Evolutionary conservation across 2,888 invertebrate species (phyloP).

Genomic region (Onthophagus sagittarius): DNA sequence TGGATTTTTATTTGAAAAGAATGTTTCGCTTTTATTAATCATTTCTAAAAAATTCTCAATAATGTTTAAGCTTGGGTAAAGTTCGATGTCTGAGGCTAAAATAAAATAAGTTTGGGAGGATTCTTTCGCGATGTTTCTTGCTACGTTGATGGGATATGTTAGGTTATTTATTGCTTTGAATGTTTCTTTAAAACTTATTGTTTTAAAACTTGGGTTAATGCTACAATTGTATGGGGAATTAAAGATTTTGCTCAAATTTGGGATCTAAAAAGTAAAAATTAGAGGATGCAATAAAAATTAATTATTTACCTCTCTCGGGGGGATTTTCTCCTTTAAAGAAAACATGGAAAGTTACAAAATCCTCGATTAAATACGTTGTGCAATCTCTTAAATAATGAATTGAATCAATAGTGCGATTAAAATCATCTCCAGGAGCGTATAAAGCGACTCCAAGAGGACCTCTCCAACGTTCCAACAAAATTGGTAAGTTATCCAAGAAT

Average conservation of each 20-base stretch:
- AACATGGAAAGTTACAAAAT: conserved; percentile 81
- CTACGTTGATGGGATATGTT: conserved; percentile 26
- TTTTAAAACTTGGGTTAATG: not conserved
- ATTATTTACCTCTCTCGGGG: conserved; percentile 59
- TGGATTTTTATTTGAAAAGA: not conserved
- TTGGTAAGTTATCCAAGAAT: conserved; percentile 83
- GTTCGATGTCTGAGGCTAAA: conserved; percentile 25
- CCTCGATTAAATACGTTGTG: conserved; percentile 64
- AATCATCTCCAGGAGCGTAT: conserved; percentile 81
- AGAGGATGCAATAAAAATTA: not conserved
- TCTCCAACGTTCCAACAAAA: conserved; percentile 79
- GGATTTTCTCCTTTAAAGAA: conserved; percentile 83
- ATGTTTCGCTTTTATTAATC: conserved; percentile 14
- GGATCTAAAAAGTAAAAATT: not conserved
- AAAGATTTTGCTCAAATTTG: not conserved
- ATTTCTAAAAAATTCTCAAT: conserved; percentile 16
- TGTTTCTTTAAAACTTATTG: not conserved
- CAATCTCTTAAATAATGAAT: conserved; percentile 79
- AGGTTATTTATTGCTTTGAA: conserved; percentile 17
- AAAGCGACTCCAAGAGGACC: conserved; percentile 83
- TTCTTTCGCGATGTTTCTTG: conserved; percentile 25
- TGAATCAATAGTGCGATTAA: conserved; percentile 69
- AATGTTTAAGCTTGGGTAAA: conserved; percentile 24
- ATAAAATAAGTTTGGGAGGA: conserved; percentile 26
- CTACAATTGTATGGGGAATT: not conserved